A percentile compares a stretch with the other conserved stretches of the same genome.
phyloP scores from a whole-genome alignment of 37 sponge, comb jelly and placozoan species.

The Hormiphora californensis region DNA sequence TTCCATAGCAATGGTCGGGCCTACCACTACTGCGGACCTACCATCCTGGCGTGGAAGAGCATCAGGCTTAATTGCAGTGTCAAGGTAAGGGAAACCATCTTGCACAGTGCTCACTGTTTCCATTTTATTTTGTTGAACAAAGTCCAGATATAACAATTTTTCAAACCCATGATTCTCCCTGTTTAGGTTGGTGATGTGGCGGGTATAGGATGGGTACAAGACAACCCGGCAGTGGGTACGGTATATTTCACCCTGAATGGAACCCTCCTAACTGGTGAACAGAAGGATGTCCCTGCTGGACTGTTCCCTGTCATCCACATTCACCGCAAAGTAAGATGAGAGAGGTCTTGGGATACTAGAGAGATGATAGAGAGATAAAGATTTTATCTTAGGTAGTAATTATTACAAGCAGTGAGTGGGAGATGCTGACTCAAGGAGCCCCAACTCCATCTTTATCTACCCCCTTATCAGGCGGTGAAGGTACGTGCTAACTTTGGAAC shows the following conservation, averaged over 20 bases:
- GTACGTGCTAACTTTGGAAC: conserved; percentile 88
- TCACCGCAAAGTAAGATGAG: conserved; percentile 67
- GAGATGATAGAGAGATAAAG: too few relatives aligned
- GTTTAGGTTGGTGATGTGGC: too few relatives aligned
- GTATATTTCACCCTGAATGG: conserved; percentile 92
- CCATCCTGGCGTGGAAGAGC: conserved; percentile 39
- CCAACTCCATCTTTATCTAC: too few relatives aligned
- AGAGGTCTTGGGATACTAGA: background rate
- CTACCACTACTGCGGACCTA: conserved; percentile 36
- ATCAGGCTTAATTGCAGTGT: conserved; percentile 1
- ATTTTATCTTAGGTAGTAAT: too few relatives aligned
- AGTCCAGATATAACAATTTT: too few relatives aligned
- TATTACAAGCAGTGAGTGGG: too few relatives aligned
- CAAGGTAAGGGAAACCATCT: conserved; percentile 15
- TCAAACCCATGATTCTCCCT: too few relatives aligned
- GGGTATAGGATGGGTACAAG: conserved; percentile 45
- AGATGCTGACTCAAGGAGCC: too few relatives aligned
- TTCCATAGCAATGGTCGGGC: conserved; percentile 20
- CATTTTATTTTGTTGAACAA: too few relatives aligned
- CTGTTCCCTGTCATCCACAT: conserved; percentile 80
- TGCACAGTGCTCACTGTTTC: too few relatives aligned
- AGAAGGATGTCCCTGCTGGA: conserved; percentile 58
- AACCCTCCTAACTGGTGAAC: conserved; percentile 55
- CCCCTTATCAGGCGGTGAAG: conserved; percentile 58
- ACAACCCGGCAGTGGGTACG: conserved; percentile 56